Conservation (phyloP, 2,888 invertebrate species). For the Torymus aiolomorphi region DNA sequence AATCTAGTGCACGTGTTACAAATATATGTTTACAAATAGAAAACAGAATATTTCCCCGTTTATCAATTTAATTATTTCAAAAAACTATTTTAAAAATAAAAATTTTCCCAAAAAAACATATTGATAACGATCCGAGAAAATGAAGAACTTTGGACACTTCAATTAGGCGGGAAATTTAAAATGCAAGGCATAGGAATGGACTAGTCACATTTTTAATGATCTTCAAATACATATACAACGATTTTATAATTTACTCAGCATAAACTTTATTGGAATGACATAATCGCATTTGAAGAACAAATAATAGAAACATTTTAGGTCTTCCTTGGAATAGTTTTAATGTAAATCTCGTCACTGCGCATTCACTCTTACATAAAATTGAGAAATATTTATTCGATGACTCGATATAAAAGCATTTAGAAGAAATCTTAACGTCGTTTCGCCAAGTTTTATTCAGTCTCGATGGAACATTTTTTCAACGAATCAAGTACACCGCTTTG, state of each 20-base stretch:
- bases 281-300: conserved; percentile 58
- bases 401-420: conserved; percentile 57
- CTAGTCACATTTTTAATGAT: conserved; percentile 38
- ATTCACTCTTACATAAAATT: conserved; percentile 53
- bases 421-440: conserved; percentile 55
- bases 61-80: not conserved
- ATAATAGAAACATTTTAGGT: conserved; percentile 57
- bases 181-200: conserved; percentile 27
- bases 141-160: not conserved
- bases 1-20: not conserved
- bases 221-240: conserved; percentile 43
- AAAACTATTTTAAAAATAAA: not conserved
- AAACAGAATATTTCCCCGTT: not conserved
- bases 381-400: conserved; percentile 55
- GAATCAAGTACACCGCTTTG: conserved; percentile 32
- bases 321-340: conserved; percentile 53
- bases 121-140: not conserved
- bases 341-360: conserved; percentile 48
- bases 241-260: conserved; percentile 56
- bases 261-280: conserved; percentile 59
- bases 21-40: not conserved
- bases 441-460: conserved; percentile 55
- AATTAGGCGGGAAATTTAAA: conserved; percentile 42
- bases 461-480: conserved; percentile 49
- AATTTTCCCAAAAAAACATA: not conserved